These are phyloP conservation scores for Atethmia centrago DNA, from an alignment of 2,888 invertebrate genomes.

Conservation along the genomic window DNA sequence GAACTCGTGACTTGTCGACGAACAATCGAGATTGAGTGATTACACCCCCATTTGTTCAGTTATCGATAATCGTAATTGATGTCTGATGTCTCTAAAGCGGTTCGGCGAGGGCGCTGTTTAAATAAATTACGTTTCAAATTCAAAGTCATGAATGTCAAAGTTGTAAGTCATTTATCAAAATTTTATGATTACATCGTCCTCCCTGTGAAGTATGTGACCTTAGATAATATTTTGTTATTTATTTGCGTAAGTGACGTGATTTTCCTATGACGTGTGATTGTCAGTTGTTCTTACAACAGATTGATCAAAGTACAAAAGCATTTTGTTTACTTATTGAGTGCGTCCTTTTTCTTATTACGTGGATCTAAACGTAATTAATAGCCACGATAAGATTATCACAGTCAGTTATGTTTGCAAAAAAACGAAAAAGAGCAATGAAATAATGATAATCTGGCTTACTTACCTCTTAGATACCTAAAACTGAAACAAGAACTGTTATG, in stretches of 20 bases:
- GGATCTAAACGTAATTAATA: neutral
- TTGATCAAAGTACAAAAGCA: constrained; percentile 42
- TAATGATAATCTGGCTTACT: neutral
- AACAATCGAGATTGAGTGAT: constrained; percentile 73
- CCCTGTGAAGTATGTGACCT: constrained; percentile 40
- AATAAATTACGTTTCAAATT: constrained; percentile 56
- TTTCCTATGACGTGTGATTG: constrained; percentile 12
- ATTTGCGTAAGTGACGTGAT: constrained; percentile 25
- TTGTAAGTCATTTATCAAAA: constrained; percentile 51
- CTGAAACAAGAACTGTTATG: neutral
- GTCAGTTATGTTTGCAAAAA: neutral
- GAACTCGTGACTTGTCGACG: constrained; percentile 77
- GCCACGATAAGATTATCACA: no score
- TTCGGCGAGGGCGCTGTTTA: constrained; percentile 15
- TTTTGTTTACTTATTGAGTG: constrained; percentile 27
- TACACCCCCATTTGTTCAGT: constrained; percentile 65
- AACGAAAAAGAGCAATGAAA: neutral
- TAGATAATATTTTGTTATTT: constrained; percentile 40
- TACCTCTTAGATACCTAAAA: neutral
- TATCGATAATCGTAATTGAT: constrained; percentile 64
- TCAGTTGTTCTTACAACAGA: constrained; percentile 21
- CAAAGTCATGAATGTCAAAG: constrained; percentile 56
- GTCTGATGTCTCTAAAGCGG: constrained; percentile 54
- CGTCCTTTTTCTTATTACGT: constrained; percentile 1
- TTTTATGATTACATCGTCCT: constrained; percentile 45